phyloP scores from a whole-genome alignment of 2,113 vertebrate genomes.

The Apistogramma diplotaenia region DNA sequence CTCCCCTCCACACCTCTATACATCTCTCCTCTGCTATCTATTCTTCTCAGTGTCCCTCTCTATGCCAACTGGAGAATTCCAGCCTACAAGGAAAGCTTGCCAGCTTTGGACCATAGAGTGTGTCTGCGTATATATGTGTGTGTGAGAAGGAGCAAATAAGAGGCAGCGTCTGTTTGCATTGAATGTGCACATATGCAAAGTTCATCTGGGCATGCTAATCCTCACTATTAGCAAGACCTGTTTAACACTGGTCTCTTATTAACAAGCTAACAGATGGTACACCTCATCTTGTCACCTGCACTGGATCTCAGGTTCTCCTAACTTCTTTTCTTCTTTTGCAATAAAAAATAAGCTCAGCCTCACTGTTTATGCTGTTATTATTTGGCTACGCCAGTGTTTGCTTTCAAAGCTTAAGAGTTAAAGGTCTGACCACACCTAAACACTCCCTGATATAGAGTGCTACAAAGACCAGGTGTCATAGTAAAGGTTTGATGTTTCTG shows the following conservation, averaged over 20 bases:
- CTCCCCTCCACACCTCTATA: background rate
- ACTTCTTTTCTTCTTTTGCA: background rate
- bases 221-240: slow-evolving; percentile 5
- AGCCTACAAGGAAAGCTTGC: slow-evolving; percentile 43
- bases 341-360: background rate
- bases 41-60: slow-evolving; percentile 4
- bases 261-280: slow-evolving; percentile 45
- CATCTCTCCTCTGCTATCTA: slow-evolving; percentile 23
- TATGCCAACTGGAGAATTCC: slow-evolving; percentile 57
- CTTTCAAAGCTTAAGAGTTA: background rate
- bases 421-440: background rate
- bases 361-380: too few species aligned
- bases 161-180: slow-evolving; percentile 4
- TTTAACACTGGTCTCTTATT: slow-evolving; percentile 22
- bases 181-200: background rate
- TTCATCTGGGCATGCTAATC: background rate
- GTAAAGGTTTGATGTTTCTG: too few species aligned
- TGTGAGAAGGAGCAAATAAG: background rate
- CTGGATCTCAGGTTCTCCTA: background rate
- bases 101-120: slow-evolving; percentile 39
- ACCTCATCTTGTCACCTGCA: background rate
- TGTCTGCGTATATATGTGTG: background rate
- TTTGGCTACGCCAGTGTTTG: too few species aligned
- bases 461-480: too few species aligned
- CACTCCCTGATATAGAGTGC: background rate